Base-by-base conservation (phyloP, 2,888 invertebrate genomes). In the Gastrophysa polygoni region DNA sequence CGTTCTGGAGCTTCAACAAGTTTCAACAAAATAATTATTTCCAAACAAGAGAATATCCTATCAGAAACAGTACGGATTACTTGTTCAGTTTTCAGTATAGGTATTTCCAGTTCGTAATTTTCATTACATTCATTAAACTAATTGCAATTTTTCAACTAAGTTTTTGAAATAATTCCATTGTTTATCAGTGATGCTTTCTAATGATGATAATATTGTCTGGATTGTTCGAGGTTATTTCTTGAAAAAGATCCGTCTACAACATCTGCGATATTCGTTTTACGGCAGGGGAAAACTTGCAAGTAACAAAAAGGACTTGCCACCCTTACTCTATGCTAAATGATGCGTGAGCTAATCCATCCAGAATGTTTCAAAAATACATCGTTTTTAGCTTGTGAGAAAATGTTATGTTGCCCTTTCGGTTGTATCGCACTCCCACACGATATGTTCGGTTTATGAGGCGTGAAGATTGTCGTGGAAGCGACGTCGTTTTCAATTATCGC, bases 291-390 rank as follows among this genome's bases (percentile, higher is more conserved):
- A 63, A 38, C 46, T 63, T 61, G 61, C 59, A 59, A 65, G 66
- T 63, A 64, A 68, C 67, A 66, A 68, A 59, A 66, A 57, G 57
- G 47, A 56, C 63, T 56, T 54, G 43, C 55, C 56, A 60, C 65
- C 65, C 72, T 70, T 73, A 72, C 72, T 71, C 71, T 68, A 71
- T 71, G 71, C 68, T 71, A 71, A 68, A 73, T 71, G 72, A 70
- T 68, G 71, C 72, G 71, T 67, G 71, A 71, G 68, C 51, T 70
- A 68, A 64, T 67, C 66, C 64, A 64, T 57, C 68, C 63, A 59
- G 59, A 57, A 63, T 72, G 70, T 71, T 69, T 71, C 71, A 72
- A 63, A 65, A 59, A 8, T 49, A 57, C 66, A 66, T 68, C 68
- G 68, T 66, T 61, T 66, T 67, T 61, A 59, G 54, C 59, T 65